Percentiles rank a stretch among this genome's conserved stretches.
phyloP scores from a whole-genome alignment of 2,888 invertebrate species.

The Lapara coniferarum region DNA sequence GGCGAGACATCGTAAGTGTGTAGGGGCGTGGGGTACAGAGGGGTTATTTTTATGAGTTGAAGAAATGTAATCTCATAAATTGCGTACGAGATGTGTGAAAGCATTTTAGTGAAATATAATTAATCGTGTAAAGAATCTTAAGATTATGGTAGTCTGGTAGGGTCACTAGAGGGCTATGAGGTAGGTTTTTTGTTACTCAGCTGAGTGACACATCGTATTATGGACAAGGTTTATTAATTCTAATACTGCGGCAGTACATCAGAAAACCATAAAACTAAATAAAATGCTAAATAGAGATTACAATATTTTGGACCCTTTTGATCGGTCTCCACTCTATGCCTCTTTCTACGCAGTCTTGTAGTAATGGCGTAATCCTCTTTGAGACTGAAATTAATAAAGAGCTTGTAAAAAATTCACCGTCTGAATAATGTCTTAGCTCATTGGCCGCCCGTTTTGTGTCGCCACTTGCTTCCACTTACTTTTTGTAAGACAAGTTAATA shows the following conservation, averaged over 20 bases:
- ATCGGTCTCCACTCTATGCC: slow-evolving; percentile 14
- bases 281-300: background rate
- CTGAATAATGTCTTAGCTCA: slow-evolving; percentile 1
- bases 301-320: background rate
- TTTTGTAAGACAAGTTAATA: slow-evolving; percentile 29
- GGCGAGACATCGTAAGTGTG: slow-evolving; percentile 8
- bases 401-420: slow-evolving; percentile 7
- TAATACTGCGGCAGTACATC: no score
- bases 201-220: no score
- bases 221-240: no score
- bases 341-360: background rate
- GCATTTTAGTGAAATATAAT: no score
- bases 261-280: background rate
- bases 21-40: background rate
- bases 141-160: no score
- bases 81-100: no score
- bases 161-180: no score
- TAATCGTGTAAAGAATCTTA: no score
- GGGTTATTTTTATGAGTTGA: no score
- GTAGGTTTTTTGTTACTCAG: no score
- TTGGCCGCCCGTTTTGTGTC: slow-evolving; percentile 7
- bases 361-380: background rate
- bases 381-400: slow-evolving; percentile 11
- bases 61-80: no score
- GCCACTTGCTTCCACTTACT: background rate